These are phyloP conservation scores for Tholera decimalis DNA, from an alignment of 2,888 invertebrate genomes.

Conservation along the genomic window DNA sequence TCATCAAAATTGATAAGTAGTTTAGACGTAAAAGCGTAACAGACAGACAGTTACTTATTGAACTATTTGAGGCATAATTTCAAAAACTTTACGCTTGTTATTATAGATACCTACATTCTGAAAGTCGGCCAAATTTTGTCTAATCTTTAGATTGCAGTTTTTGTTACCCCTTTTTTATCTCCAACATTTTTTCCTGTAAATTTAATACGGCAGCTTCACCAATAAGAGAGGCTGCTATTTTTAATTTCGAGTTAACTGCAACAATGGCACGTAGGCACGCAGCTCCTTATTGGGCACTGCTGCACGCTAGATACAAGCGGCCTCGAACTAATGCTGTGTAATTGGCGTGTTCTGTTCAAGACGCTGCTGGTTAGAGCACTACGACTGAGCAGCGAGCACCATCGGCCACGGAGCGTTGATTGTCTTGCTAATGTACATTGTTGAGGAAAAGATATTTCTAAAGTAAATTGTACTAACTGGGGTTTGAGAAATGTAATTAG, in stretches of 20 bases:
- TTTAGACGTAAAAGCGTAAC: too few relatives aligned
- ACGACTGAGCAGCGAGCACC: conserved; percentile 57
- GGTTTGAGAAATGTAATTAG: conserved; percentile 27
- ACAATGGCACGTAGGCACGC: conserved; percentile 55
- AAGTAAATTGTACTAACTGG: conserved; percentile 40
- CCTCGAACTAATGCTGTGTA: conserved; percentile 68
- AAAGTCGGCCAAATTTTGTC: neutral
- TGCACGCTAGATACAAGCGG: conserved; percentile 63
- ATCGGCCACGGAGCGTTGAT: conserved; percentile 50
- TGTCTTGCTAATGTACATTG: conserved; percentile 57
- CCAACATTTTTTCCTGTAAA: conserved; percentile 1
- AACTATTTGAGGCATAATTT: conserved; percentile 10
- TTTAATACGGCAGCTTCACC: conserved; percentile 6
- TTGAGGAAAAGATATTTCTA: conserved; percentile 31
- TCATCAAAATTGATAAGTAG: too few relatives aligned
- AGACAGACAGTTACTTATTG: neutral
- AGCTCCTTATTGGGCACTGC: conserved; percentile 57
- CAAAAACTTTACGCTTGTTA: neutral
- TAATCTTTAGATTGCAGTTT: neutral
- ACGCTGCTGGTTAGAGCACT: conserved; percentile 62
- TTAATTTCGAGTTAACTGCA: conserved; percentile 43
- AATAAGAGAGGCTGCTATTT: conserved; percentile 39
- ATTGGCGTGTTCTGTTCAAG: conserved; percentile 67
- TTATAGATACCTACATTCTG: neutral
- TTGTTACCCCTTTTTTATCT: neutral